phyloP scores from a whole-genome alignment of 1,140 invertebrate species.

The Glomeris maerens region DNA sequence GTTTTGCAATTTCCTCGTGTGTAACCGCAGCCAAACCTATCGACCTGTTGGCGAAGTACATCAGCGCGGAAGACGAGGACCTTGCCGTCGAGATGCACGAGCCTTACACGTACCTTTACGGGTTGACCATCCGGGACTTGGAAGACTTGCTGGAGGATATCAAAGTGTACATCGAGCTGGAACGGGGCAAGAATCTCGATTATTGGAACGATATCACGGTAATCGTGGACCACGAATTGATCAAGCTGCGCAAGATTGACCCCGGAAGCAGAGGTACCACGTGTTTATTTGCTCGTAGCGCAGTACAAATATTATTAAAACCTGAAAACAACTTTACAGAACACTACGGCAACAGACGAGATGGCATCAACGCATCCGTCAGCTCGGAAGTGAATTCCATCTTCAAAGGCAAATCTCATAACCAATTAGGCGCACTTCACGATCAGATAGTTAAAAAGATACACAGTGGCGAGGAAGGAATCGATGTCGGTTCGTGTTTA shows the following conservation, averaged over 20 bases:
- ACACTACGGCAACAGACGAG: constrained; percentile 45
- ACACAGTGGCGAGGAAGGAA: constrained; percentile 61
- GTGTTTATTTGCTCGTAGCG: constrained; percentile 18
- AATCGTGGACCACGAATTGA: constrained; percentile 88
- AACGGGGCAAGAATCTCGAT: constrained; percentile 68
- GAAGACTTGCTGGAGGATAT: constrained; percentile 97
- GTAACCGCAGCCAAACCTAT: constrained; percentile 98
- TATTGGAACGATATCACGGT: constrained; percentile 97
- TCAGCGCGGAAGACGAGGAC: constrained; percentile 78
- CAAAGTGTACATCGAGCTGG: constrained; percentile 49
- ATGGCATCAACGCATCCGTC: constrained; percentile 88
- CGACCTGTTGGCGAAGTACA: constrained; percentile 91
- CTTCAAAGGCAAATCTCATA: constrained; percentile 86
- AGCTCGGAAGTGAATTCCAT: constrained; percentile 73
- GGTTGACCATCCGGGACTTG: constrained; percentile 77
- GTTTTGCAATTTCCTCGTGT: too few species aligned
- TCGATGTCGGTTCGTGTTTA: constrained; percentile 58
- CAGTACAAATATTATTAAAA: constrained; percentile 26
- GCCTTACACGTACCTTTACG: constrained; percentile 90
- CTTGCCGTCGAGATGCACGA: constrained; percentile 96
- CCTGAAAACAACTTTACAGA: constrained; percentile 13
- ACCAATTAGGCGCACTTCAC: constrained; percentile 68
- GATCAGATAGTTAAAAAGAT: constrained; percentile 81
- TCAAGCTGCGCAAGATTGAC: constrained; percentile 64
- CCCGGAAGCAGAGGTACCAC: constrained; percentile 14